phyloP scores from a whole-genome alignment of 2,113 vertebrate species.

The Channa maculata region DNA sequence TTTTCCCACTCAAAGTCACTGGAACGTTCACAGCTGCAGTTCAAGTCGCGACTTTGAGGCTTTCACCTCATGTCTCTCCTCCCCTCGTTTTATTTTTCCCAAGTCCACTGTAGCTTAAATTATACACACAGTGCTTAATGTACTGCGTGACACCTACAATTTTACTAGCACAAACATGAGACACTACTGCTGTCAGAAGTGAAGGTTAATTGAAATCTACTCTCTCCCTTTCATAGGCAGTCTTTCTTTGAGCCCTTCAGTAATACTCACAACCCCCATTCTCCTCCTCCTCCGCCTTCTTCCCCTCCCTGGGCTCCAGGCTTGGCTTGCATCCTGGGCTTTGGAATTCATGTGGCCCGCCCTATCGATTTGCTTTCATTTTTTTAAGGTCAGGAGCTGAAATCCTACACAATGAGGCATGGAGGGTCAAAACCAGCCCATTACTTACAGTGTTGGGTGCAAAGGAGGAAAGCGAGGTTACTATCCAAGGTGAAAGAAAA shows the following conservation, averaged over 20 bases:
- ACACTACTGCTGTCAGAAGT: constrained; percentile 29
- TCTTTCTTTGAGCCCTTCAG: constrained; percentile 50
- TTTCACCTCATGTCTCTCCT: constrained; percentile 42
- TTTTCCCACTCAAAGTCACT: constrained; percentile 51
- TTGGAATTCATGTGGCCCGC: constrained; percentile 76
- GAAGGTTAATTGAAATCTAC: constrained; percentile 71
- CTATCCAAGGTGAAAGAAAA: constrained; percentile 56
- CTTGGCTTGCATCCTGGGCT: constrained; percentile 74
- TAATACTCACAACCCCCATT: constrained; percentile 31
- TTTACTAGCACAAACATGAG: constrained; percentile 31
- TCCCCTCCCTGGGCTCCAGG: constrained; percentile 50
- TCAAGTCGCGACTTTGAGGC: constrained; percentile 43
- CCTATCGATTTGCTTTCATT: constrained; percentile 83
- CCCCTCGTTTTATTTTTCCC: constrained; percentile 10
- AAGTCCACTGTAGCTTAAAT: constrained; percentile 36
- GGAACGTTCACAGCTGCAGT: constrained; percentile 67
- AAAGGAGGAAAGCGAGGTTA: constrained; percentile 54
- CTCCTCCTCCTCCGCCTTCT: constrained; percentile 32
- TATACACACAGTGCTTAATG: constrained; percentile 45
- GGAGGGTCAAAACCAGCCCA: constrained; percentile 73
- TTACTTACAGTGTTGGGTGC: constrained; percentile 72
- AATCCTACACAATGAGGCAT: constrained; percentile 82
- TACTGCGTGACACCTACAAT: constrained; percentile 55
- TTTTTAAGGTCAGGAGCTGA: constrained; percentile 83
- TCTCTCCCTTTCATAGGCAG: constrained; percentile 40